Percentiles rank a stretch among this genome's conserved stretches.
Evolutionary conservation across 2,797 vertebrate genomes (phyloP).

Genomic region (Taenioides sp.): DNA sequence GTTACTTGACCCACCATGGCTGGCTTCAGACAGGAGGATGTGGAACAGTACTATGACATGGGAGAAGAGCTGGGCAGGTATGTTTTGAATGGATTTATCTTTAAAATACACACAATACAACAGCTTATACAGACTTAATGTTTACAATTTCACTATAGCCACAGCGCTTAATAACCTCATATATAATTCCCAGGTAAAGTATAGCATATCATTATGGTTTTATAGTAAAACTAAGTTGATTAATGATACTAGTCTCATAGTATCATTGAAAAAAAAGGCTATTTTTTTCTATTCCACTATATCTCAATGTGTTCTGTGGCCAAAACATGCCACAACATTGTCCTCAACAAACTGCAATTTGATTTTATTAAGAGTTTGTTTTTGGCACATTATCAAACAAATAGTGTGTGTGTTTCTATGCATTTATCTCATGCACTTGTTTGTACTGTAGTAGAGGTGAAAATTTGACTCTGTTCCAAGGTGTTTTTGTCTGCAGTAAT

Average conservation of each 20-base stretch:
- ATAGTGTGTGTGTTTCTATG: background rate
- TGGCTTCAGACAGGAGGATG: slow-evolving; percentile 91
- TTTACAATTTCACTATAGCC: background rate
- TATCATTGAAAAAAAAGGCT: background rate
- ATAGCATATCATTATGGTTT: too few species aligned
- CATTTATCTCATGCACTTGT: background rate
- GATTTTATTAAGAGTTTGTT: background rate
- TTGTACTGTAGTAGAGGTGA: slow-evolving; percentile 18
- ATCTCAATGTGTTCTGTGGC: background rate
- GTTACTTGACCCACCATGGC: slow-evolving; percentile 77
- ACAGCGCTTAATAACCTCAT: background rate
- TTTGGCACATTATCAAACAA: background rate
- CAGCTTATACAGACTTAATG: too few species aligned
- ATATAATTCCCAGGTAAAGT: too few species aligned
- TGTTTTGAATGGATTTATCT: slow-evolving; percentile 22
- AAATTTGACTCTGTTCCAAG: slow-evolving; percentile 40
- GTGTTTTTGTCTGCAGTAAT: slow-evolving; percentile 63
- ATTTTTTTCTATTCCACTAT: background rate
- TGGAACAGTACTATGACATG: slow-evolving; percentile 92
- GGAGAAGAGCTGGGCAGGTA: slow-evolving; percentile 96
- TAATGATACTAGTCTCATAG: background rate
- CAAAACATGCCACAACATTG: background rate
- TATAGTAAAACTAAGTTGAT: background rate
- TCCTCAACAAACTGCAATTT: background rate
- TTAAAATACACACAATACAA: background rate